Evolutionary conservation across 2,888 invertebrate species (phyloP), one percentile per base, ranked within the genome.

Genomic region (Acrobasis repandana): DNA sequence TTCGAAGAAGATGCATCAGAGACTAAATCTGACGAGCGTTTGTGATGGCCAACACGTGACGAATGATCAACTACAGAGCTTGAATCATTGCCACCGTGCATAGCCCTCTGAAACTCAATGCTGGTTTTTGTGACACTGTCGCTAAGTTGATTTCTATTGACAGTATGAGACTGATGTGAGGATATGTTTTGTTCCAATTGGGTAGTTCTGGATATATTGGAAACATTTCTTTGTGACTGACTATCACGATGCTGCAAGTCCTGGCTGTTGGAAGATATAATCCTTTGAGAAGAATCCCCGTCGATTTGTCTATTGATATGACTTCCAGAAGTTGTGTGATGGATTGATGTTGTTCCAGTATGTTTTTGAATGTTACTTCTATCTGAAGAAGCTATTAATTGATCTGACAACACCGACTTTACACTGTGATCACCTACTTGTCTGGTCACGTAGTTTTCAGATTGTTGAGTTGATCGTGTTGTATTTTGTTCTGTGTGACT

Each of bases 1-100:
- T 97, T 97, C 57, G 93, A 93, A 3, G 96, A 94, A 70, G 96
- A 94, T n/a, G 95, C 94, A 60, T 95, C 94, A 0, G 96, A 95
- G 0, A 95, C 94, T 65, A 97, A 94, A 56, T 96, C 93, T 65
- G 95, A 96, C 74, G 95, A 95, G 50, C 96, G 93, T 75, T 96
- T 97, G 77, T 96, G 95, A 67, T 94, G 93, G 9, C 91, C 91
- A 61, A 81, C 72, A 51, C 88, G 84, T 51, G 82, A 72, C n/a
- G 86, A 71, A 65, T 77, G 79, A 46, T 89, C 86, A 10, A 76
- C 67, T 16, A 75, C 67, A 15, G 72, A 63, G 11, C 69, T 65
- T 10, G 73, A 65, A 61, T 76, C 73, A 57, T 79, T 79, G 2
- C 84, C 85, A 38, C 87, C 88, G 47, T 90, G 90, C 80, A 93